Evolutionary conservation across 2,797 vertebrate genomes (phyloP).

Genomic region (Micropoecilia bifurca): DNA sequence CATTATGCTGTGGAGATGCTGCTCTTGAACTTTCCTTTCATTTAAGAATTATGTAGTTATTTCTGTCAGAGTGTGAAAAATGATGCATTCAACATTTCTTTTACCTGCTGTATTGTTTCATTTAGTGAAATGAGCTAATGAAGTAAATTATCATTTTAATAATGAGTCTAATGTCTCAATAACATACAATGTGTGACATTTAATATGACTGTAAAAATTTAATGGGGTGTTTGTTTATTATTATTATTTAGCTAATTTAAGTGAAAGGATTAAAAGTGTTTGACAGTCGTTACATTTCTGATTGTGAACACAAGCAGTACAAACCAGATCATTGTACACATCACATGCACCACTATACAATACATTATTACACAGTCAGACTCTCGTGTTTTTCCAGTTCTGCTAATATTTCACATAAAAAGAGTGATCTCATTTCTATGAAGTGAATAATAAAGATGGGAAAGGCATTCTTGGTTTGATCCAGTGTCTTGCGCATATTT

Average conservation of each 20-base stretch:
- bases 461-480: conserved; percentile 1
- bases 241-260: no score
- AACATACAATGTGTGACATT: background rate
- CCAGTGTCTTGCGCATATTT: conserved; percentile 15
- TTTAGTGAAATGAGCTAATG: background rate
- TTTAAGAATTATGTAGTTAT: background rate
- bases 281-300: background rate
- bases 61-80: background rate
- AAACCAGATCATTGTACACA: background rate
- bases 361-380: background rate
- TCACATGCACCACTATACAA: background rate
- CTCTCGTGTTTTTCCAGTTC: background rate
- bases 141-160: background rate
- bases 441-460: conserved; percentile 3
- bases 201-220: background rate
- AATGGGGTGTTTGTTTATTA: background rate
- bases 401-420: conserved; percentile 5
- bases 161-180: background rate
- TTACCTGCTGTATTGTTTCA: background rate
- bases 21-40: background rate
- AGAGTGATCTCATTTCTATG: conserved; percentile 10
- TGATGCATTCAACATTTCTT: no score
- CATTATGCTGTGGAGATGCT: background rate
- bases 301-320: background rate
- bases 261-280: background rate